Percentiles rank a stretch among this genome's conserved stretches.
phyloP scores from a whole-genome alignment of 2,113 vertebrate species.

The Clarias macrocephalus region DNA sequence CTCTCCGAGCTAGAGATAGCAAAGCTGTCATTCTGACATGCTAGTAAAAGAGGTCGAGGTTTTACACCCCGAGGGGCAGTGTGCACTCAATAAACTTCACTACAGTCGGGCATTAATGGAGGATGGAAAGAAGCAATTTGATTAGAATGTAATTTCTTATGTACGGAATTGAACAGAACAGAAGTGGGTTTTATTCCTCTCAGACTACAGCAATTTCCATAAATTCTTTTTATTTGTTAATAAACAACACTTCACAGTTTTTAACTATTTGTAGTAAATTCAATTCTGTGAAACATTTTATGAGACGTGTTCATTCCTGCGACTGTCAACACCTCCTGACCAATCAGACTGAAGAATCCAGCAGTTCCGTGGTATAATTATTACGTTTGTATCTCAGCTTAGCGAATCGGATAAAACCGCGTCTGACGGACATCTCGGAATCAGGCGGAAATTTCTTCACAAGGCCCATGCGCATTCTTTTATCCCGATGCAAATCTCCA shows the following conservation, averaged over 20 bases:
- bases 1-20: slow-evolving; percentile 54
- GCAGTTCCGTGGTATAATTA: slow-evolving; percentile 3
- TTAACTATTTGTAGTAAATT: neutral
- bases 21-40: slow-evolving; percentile 32
- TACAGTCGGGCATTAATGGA: slow-evolving; percentile 50
- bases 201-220: neutral
- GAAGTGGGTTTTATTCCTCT: neutral
- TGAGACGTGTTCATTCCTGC: neutral
- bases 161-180: neutral
- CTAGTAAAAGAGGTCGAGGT: slow-evolving; percentile 24
- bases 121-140: slow-evolving; percentile 39
- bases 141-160: neutral
- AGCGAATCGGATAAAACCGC: neutral
- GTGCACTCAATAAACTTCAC: slow-evolving; percentile 28
- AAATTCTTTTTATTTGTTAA: neutral
- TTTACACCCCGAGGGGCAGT: neutral
- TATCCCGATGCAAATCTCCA: slow-evolving; percentile 24
- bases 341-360: neutral
- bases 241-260: neutral
- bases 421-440: slow-evolving; percentile 1
- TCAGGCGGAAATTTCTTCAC: neutral
- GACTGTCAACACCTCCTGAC: too few species aligned
- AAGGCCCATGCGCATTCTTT: neutral
- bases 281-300: neutral
- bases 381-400: neutral